Base-by-base conservation (phyloP, 2,888 invertebrate genomes). In the Protophormia terraenovae region DNA sequence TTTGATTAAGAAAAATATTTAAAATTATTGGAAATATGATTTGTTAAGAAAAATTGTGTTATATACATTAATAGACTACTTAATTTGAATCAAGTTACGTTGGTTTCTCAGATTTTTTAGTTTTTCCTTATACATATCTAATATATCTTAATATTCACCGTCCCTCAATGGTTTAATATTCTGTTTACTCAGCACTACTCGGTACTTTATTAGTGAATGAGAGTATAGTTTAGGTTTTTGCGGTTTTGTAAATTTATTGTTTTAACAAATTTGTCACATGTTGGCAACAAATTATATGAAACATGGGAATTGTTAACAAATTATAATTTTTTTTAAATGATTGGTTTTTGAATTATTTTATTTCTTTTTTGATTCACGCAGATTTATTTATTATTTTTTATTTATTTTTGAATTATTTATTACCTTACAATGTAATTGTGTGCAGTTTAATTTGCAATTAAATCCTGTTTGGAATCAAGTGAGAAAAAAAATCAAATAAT, bases 171-270 rank as follows among this genome's bases (percentile, higher is more conserved):
- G 78, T 12, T 50, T 78, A 78, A 62, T 35, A 6, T 19, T 38
- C n/a, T 69, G 47, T 71, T 77, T 22, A 24, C 35, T 60, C 32
- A 60, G 32, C 60, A 19, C 19, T 16, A 60, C 38, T 22, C 35
- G 66, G 41, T 32, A 79, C 78, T 82, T 82, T 82, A 85, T 85
- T 79, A 85, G 85, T 78, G 75, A 82, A 82, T 82, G 82, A 73
- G 82, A 73, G 71, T 75, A 75, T 75, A 79, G 82, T 82, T 80
- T 85, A 85, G 85, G 82, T 85, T 82, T 82, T 62, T 79, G 82
- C 55, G 85, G 85, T 85, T 85, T 85, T 82, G 82, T 79, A 82
- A 85, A 85, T 85, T 85, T 85, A 85, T 85, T 82, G 85, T 82
- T 85, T 82, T 79, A 85, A 79, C 85, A 85, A 85, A 82, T 85